Evolutionary conservation across 2,113 vertebrate genomes (phyloP).

Genomic region (rabbit (Oryctolagus cuniculus)): DNA sequence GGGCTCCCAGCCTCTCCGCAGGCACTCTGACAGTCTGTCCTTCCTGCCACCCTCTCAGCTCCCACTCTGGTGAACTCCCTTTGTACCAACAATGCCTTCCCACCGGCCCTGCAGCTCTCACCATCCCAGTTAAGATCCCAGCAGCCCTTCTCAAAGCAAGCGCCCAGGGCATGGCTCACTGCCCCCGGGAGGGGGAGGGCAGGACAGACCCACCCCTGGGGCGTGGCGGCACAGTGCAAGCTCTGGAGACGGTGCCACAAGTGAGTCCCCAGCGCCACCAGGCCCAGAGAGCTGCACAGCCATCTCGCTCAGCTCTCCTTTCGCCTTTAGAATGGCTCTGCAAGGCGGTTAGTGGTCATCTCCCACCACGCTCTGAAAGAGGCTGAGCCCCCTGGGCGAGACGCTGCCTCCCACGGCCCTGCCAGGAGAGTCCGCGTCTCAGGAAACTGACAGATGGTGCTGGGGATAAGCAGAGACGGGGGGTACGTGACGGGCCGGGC

Average conservation of each 20-base stretch:
- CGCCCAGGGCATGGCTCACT: accelerated
- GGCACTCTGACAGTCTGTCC: background rate
- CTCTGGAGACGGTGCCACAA: background rate
- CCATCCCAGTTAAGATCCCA: background rate
- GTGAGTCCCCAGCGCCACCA: background rate
- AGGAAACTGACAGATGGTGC: conserved; percentile 81
- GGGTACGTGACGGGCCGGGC: conserved; percentile 57
- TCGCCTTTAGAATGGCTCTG: background rate
- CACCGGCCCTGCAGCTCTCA: background rate
- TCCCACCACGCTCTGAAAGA: background rate
- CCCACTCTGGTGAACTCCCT: background rate
- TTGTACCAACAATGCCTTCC: background rate
- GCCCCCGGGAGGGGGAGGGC: accelerated
- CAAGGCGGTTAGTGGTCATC: background rate
- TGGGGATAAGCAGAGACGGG: conserved; percentile 62
- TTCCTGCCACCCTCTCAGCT: background rate
- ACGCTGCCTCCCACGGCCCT: background rate
- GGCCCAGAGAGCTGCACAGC: background rate
- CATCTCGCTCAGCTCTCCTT: background rate
- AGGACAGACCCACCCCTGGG: background rate
- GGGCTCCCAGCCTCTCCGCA: background rate
- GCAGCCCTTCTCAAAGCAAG: background rate
- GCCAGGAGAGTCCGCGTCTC: conserved; percentile 66
- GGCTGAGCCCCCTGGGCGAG: background rate
- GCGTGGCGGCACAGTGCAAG: background rate